Evolutionary conservation across 2,888 invertebrate genomes (phyloP), one percentile per base, ranked within the genome.

Genomic region (Helleia helle): DNA sequence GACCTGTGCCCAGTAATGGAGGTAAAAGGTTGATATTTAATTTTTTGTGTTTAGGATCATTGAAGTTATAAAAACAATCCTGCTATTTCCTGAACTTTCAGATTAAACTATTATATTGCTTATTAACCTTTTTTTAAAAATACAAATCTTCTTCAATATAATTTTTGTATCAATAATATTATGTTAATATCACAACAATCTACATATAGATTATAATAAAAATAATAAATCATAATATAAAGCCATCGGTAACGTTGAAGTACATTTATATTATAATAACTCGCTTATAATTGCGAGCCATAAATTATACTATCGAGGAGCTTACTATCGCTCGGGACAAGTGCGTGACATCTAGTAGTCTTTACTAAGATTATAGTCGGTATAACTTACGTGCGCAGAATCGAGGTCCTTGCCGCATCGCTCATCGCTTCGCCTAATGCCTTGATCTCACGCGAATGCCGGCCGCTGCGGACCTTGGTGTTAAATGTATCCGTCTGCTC

Each of bases 401-500:
- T 67, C 59, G 62, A 52, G 47, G 53, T 47, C 53, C 44, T 52
- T 44, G 45, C 31, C 50, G 58, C 57, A 58, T 56, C 63, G 62
- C 65, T 62, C 57, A 56, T 58, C 61, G 65, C 65, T 58, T 46
- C 58, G 50, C 62, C 55, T 58, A 56, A 57, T 56, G 60, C 56
- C 42, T 42, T 50, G 42, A 34, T 48, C 56, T 47, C 64, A 54
- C 60, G 59, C 60, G 52, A 58, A 46, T 50, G 43, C 40, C 51
- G 44, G 52, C 56, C 55, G 60, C 60, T 49, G 58, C 57, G 47
- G 59, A 58, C 62, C 74, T 68, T 62, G 60, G 81, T 79, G 83
- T 81, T 80, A 81, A 81, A 80, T 73, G 83, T 80, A 79, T 77
- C 76, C 74, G 74, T 68, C 69, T 65, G 69, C 63, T 69, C 67